phyloP scores from a whole-genome alignment of 2,888 invertebrate genomes.

The Miltochrista miniata region DNA sequence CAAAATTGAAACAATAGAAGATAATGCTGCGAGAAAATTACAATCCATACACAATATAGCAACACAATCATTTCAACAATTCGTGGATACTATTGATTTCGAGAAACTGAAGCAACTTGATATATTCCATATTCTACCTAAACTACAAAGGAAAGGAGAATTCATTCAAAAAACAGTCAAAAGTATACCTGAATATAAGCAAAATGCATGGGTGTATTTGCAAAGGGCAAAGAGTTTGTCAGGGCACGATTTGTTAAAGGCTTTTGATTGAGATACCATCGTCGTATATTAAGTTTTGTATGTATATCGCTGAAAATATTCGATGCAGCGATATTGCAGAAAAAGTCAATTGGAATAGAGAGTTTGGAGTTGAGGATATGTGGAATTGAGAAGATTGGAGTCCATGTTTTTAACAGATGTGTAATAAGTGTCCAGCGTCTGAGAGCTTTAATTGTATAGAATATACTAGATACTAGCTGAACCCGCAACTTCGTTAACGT shows the following conservation, averaged over 20 bases:
- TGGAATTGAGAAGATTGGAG: too few species aligned
- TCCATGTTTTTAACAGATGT: too few species aligned
- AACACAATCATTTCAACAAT: constrained; percentile 37
- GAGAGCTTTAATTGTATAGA: too few species aligned
- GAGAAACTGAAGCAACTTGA: constrained; percentile 54
- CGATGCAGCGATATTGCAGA: too few species aligned
- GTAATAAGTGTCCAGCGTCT: too few species aligned
- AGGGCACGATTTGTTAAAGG: constrained; percentile 29
- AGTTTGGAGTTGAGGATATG: too few species aligned
- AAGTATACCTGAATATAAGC: constrained; percentile 24
- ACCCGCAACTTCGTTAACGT: too few species aligned
- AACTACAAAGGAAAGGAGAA: constrained; percentile 33
- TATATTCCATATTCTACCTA: constrained; percentile 50
- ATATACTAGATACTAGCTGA: too few species aligned
- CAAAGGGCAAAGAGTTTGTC: constrained; percentile 28
- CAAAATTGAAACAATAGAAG: constrained; percentile 40
- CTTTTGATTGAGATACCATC: constrained; percentile 40
- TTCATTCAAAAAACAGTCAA: constrained; percentile 28
- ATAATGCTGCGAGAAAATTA: constrained; percentile 44
- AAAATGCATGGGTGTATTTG: constrained; percentile 19
- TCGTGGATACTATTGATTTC: constrained; percentile 50
- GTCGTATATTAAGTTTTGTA: constrained; percentile 13
- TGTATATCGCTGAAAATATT: too few species aligned
- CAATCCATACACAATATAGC: constrained; percentile 41
- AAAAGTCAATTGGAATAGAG: too few species aligned